phyloP scores from a whole-genome alignment of 2,797 vertebrate species.

The Poecilia gillii region DNA sequence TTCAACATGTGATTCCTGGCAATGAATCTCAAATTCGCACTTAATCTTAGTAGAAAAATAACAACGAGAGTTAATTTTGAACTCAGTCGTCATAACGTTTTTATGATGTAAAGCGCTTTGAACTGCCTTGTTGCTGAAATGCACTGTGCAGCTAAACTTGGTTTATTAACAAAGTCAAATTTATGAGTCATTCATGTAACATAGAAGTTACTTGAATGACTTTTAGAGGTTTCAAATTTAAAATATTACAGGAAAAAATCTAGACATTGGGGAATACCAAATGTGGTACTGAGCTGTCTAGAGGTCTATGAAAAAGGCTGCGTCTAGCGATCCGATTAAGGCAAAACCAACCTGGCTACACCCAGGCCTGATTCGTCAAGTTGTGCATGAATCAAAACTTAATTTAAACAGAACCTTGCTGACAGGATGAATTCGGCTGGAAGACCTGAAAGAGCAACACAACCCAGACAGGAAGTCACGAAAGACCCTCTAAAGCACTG shows the following conservation, averaged over 20 bases:
- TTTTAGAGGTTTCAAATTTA: neutral
- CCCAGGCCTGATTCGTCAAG: neutral
- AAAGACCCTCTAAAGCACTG: neutral
- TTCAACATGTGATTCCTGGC: neutral
- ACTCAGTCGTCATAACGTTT: too few species aligned
- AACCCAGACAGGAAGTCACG: neutral
- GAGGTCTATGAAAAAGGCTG: too few species aligned
- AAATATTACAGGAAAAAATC: neutral
- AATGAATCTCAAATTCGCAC: constrained; percentile 17
- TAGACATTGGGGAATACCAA: too few species aligned
- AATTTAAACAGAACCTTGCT: neutral
- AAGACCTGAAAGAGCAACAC: neutral
- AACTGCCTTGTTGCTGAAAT: too few species aligned
- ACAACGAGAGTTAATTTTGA: neutral
- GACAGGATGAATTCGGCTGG: neutral
- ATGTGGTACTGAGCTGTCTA: too few species aligned
- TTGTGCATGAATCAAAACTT: neutral
- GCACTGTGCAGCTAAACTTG: too few species aligned
- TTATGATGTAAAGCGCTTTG: too few species aligned
- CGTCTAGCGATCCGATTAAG: too few species aligned
- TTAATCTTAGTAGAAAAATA: neutral
- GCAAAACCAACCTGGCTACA: neutral
- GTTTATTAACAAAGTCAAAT: neutral
- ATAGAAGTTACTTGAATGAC: neutral
- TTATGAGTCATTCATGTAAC: neutral